Base-by-base conservation (phyloP, 2,888 invertebrate genomes). In the Parnassius glacialis region DNA sequence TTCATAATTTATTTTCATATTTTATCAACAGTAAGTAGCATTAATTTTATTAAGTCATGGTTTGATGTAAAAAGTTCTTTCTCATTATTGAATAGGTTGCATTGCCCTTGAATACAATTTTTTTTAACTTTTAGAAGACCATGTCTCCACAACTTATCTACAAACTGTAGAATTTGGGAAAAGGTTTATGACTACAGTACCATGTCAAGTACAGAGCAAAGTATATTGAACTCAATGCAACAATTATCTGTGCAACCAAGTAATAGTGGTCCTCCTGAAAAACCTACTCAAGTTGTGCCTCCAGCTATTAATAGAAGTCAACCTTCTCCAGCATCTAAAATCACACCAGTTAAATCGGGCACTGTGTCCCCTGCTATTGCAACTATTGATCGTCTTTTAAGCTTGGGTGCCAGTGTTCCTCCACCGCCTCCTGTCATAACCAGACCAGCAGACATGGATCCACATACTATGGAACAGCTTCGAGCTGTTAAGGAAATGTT, bases 401-500 rank as follows among this genome's bases (percentile, higher is more conserved):
- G 84, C 69, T 79, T 91, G 57, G 90, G 92, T 68, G 83, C 85
- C 51, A 85, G 78, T 67, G 75, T 87, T 48, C 92, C 90, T 57
- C 84, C 82, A 51, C 92, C 92, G 41, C 91, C 90, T 25, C 90
- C 91, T 57, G 86, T 90, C 10, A 84, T 90, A 66, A 84, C 89
- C 51, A 73, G 85, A 51, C 61, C 84, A 9, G 78, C 89, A 61
- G 89, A 93, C 60, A 92, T 92, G 83, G 93, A 93, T 67, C 87
- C 92, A 16, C 92, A 93, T 68, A 92, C 93, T 60, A 84, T 92
- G 48, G 93, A 93, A 75, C 94, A 94, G 75, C 78, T 94, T 62
- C 84, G 92, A 70, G 85, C 93, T 69, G 92, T 94, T n/a, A 92
- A 93, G 70, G 90, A 93, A 60, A 87, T 93, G 58, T 88, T 93